phyloP scores from a whole-genome alignment of 2,113 vertebrate genomes.

The Crotophaga sulcirostris region DNA sequence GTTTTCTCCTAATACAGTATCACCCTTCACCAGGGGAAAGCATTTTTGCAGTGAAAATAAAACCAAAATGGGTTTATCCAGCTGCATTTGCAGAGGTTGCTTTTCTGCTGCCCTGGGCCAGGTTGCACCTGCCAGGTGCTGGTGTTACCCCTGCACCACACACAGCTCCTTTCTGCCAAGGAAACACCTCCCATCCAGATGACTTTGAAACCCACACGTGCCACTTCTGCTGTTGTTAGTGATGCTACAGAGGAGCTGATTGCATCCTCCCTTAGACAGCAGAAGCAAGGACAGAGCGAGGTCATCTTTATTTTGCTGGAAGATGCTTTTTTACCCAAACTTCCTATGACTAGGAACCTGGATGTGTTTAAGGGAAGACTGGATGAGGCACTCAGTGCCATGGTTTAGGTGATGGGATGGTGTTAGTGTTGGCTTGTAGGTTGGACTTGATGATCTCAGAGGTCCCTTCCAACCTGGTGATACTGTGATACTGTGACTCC shows the following conservation, averaged over 20 bases:
- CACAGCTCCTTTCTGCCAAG: rapidly evolving
- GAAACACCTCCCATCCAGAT: background rate
- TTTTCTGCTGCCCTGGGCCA: background rate
- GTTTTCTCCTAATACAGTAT: background rate
- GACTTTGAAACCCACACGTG: background rate
- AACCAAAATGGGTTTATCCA: background rate
- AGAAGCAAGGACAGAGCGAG: background rate
- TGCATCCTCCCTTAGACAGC: background rate
- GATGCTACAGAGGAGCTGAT: background rate
- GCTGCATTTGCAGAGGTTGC: background rate
- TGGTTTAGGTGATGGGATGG: too few relatives aligned
- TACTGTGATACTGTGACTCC: background rate
- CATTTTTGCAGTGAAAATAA: background rate
- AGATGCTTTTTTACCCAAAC: background rate
- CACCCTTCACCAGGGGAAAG: background rate
- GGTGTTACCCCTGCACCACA: background rate
- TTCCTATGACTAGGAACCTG: too few relatives aligned
- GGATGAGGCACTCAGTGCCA: too few relatives aligned
- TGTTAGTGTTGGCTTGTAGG: too few relatives aligned
- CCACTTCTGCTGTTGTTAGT: background rate
- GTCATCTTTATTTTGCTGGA: background rate
- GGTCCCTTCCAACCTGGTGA: too few relatives aligned
- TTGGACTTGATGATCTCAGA: too few relatives aligned
- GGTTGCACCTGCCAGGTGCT: background rate
- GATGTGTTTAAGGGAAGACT: too few relatives aligned